phyloP scores from a whole-genome alignment of 1,140 invertebrate genomes.

The Zaprionus nigranus region DNA sequence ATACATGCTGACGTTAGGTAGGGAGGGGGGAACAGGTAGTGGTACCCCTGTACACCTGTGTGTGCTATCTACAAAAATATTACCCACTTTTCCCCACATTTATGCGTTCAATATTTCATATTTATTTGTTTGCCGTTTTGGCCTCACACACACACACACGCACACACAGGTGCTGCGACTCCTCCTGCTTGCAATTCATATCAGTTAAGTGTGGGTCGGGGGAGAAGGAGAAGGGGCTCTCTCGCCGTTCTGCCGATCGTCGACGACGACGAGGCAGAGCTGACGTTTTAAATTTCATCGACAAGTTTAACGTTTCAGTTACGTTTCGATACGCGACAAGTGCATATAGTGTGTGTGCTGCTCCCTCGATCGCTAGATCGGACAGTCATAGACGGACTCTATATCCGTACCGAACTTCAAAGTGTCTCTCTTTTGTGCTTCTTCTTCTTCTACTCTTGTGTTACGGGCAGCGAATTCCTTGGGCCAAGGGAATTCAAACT shows the following conservation, averaged over 20 bases:
- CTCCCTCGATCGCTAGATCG: slow-evolving; percentile 2
- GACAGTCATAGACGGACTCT: too few species aligned
- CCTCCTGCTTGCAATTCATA: slow-evolving; percentile 57
- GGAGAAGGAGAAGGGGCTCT: not conserved
- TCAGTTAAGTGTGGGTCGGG: slow-evolving; percentile 24
- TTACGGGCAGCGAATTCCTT: slow-evolving; percentile 80
- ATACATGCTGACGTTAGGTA: not conserved
- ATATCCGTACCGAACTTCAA: too few species aligned
- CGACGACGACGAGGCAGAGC: slow-evolving; percentile 52
- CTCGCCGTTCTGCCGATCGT: slow-evolving; percentile 48
- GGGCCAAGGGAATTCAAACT: slow-evolving; percentile 84
- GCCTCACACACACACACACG: slow-evolving; percentile 19
- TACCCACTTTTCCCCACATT: slow-evolving; percentile 77
- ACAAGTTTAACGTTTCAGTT: slow-evolving; percentile 79
- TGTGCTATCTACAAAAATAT: slow-evolving; percentile 64
- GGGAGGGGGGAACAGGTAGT: not conserved
- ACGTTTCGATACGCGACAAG: slow-evolving; percentile 82
- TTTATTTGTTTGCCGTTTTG: slow-evolving; percentile 67
- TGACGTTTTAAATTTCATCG: slow-evolving; percentile 80
- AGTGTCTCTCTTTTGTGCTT: too few species aligned
- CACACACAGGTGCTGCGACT: slow-evolving; percentile 26
- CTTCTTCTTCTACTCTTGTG: not conserved
- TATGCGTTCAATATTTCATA: slow-evolving; percentile 78
- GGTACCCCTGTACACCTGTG: slow-evolving; percentile 20
- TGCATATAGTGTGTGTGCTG: slow-evolving; percentile 54